Evolutionary conservation across 1,140 invertebrate species (phyloP).

Genomic region (Aporrectodea caliginosa): DNA sequence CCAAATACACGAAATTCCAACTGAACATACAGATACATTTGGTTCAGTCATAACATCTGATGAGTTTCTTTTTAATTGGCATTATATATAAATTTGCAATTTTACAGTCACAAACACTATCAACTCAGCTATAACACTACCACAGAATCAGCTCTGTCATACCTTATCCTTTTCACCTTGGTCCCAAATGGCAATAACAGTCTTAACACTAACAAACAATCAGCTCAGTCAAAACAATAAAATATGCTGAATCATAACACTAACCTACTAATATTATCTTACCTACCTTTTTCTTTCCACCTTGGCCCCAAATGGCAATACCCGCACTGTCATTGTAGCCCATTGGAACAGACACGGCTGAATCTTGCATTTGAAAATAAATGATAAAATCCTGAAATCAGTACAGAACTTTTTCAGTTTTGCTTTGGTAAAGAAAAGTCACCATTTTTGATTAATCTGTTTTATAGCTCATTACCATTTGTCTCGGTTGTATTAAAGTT

Average conservation of each 20-base stretch:
- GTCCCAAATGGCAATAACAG: background rate
- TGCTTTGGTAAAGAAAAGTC: too few relatives aligned
- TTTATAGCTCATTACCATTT: slow-evolving; percentile 81
- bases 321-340: slow-evolving; percentile 67
- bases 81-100: too few relatives aligned
- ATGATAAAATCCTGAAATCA: slow-evolving; percentile 61
- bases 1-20: too few relatives aligned
- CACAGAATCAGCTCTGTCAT: background rate
- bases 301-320: slow-evolving; percentile 68
- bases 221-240: background rate
- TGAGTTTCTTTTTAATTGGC: too few relatives aligned
- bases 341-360: slow-evolving; percentile 59
- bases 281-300: slow-evolving; percentile 63
- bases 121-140: too few relatives aligned
- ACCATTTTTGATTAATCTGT: slow-evolving; percentile 63
- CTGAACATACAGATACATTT: too few relatives aligned
- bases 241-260: background rate
- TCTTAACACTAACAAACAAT: background rate
- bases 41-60: too few relatives aligned
- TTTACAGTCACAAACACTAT: too few relatives aligned
- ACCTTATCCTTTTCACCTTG: background rate
- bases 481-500: background rate
- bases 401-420: too few relatives aligned
- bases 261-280: too few relatives aligned
- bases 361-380: slow-evolving; percentile 66